phyloP scores from a whole-genome alignment of 2,113 vertebrate species.

The Stomatorhinus ivindoensis region DNA sequence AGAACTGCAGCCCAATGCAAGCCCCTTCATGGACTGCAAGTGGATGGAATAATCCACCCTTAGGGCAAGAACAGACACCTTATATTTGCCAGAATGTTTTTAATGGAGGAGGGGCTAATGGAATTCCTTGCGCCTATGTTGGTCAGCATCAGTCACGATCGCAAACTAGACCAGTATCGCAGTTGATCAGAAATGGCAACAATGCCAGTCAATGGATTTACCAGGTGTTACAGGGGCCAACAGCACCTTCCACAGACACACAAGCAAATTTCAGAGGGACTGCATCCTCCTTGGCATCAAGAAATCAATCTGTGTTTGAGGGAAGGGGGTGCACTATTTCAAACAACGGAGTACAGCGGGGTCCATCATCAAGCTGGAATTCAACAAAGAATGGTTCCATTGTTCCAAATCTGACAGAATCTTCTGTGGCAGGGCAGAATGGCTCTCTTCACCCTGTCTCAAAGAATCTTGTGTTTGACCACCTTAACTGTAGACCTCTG shows the following conservation, averaged over 20 bases:
- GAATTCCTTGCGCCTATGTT: neutral
- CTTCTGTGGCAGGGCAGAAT: neutral
- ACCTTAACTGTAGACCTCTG: neutral
- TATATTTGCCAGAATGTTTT: neutral
- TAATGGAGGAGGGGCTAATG: neutral
- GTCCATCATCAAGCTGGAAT: neutral
- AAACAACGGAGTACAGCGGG: neutral
- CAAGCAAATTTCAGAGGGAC: neutral
- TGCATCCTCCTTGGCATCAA: neutral
- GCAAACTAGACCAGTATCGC: neutral
- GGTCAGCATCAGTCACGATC: neutral
- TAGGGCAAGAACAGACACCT: neutral
- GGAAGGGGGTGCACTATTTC: neutral
- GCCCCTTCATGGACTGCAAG: neutral
- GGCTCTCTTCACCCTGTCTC: neutral
- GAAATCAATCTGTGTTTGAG: neutral
- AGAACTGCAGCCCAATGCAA: neutral
- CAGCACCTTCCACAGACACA: neutral
- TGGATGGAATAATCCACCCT: neutral
- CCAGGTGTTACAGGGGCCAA: no score
- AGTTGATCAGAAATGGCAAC: neutral
- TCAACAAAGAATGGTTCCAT: neutral
- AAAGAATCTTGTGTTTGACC: neutral
- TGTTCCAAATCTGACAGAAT: neutral
- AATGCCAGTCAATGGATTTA: neutral